Evolutionary conservation across 1,140 invertebrate species (phyloP).

Genomic region (Achatina immaculata): DNA sequence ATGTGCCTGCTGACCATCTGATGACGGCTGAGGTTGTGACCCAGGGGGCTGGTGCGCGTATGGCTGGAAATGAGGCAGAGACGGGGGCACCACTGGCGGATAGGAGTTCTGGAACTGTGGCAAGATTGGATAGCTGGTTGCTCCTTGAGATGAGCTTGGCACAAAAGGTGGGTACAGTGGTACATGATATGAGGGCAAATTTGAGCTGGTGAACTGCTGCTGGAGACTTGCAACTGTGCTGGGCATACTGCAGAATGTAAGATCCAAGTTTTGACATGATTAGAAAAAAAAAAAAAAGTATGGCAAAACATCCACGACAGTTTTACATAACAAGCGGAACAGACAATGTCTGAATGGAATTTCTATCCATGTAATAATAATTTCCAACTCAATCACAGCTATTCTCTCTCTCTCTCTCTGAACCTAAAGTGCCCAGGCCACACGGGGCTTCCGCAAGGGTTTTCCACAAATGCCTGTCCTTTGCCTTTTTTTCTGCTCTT

Average conservation of each 20-base stretch:
- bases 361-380: too few relatives aligned
- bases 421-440: too few relatives aligned
- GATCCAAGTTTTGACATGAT: not conserved
- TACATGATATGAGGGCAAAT: not conserved
- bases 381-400: not conserved
- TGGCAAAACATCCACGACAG: not conserved
- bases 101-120: not conserved
- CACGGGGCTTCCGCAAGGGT: too few relatives aligned
- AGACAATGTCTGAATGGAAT: not conserved
- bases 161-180: slow-evolving; percentile 14
- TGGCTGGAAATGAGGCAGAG: not conserved
- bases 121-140: not conserved
- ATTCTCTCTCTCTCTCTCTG: too few relatives aligned
- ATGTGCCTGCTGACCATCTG: not conserved
- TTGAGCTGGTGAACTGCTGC: slow-evolving; percentile 5
- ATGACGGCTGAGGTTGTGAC: not conserved
- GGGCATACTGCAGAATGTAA: not conserved
- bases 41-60: not conserved
- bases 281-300: not conserved
- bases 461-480: too few relatives aligned
- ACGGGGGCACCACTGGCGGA: slow-evolving; percentile 8
- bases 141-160: not conserved
- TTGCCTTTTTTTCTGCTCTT: too few relatives aligned
- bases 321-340: not conserved
- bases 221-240: not conserved